phyloP scores from a whole-genome alignment of 92 coral and sea anemone species.

The Actinernus sp. region DNA sequence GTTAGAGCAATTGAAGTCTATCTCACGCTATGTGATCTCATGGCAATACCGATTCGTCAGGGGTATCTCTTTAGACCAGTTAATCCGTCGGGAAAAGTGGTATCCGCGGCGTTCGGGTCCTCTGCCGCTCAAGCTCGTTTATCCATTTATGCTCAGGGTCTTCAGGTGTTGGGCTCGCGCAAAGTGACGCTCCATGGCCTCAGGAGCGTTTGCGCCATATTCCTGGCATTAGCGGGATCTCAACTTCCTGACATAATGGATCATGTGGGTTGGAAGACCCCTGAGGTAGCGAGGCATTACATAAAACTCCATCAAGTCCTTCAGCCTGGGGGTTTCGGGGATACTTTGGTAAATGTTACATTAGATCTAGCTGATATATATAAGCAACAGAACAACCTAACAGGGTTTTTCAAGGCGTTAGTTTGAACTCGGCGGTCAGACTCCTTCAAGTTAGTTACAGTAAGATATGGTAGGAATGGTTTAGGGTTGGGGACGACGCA shows the following conservation, averaged over 20 bases:
- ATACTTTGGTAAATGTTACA: slow-evolving; percentile 2
- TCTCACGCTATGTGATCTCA: too few species aligned
- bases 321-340: slow-evolving; percentile 13
- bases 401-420: too few species aligned
- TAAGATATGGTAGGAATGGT: too few species aligned
- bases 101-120: slow-evolving; percentile 3
- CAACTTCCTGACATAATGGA: slow-evolving; percentile 10
- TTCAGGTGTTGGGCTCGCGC: slow-evolving; percentile 4
- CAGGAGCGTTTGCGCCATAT: slow-evolving; percentile 11
- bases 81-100: slow-evolving; percentile 17
- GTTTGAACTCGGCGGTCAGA: too few species aligned
- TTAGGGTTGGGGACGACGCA: too few species aligned
- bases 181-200: slow-evolving; percentile 28
- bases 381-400: too few species aligned
- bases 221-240: neutral
- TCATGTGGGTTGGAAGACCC: slow-evolving; percentile 31
- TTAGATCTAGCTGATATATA: too few species aligned
- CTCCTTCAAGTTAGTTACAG: too few species aligned
- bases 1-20: too few species aligned
- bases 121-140: slow-evolving; percentile 14
- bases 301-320: slow-evolving; percentile 21
- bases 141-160: slow-evolving; percentile 5
- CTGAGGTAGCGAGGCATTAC: slow-evolving; percentile 19
- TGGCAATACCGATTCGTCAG: neutral
- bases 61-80: too few species aligned